A percentile compares a stretch with the other conserved stretches of the same genome.
Conservation (phyloP, 2,888 invertebrate species). For the Antheraea assamensis region DNA sequence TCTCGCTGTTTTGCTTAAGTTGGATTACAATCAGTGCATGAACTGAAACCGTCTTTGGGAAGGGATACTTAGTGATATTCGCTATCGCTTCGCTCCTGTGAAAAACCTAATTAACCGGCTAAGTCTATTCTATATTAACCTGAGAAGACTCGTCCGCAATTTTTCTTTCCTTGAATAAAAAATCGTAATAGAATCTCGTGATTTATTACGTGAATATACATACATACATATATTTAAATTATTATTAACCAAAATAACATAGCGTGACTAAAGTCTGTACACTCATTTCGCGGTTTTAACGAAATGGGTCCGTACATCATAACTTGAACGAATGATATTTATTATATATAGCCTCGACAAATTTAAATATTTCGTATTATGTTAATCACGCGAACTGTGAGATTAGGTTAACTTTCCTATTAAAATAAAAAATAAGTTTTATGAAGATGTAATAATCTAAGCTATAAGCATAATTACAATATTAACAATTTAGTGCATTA, state of each 20-base stretch:
- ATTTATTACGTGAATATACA: conserved; percentile 5
- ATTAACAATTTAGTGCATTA: not conserved
- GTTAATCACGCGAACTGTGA: conserved; percentile 19
- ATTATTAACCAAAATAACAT: conserved; percentile 19
- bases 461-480: not conserved
- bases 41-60: too few relatives aligned
- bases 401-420: conserved; percentile 7
- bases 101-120: too few relatives aligned
- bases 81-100: too few relatives aligned
- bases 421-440: not conserved
- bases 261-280: conserved; percentile 37
- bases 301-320: conserved; percentile 32
- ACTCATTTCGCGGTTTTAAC: conserved; percentile 31
- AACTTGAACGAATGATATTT: conserved; percentile 23
- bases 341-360: conserved; percentile 24
- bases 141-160: too few relatives aligned
- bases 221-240: not conserved
- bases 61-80: too few relatives aligned
- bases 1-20: too few relatives aligned
- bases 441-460: not conserved
- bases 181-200: not conserved
- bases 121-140: too few relatives aligned
- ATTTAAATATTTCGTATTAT: conserved; percentile 20
- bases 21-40: too few relatives aligned
- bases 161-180: not conserved